These are phyloP conservation scores for Glareola pratincola DNA, from an alignment of 2,113 vertebrate genomes.

Conservation along the genomic window DNA sequence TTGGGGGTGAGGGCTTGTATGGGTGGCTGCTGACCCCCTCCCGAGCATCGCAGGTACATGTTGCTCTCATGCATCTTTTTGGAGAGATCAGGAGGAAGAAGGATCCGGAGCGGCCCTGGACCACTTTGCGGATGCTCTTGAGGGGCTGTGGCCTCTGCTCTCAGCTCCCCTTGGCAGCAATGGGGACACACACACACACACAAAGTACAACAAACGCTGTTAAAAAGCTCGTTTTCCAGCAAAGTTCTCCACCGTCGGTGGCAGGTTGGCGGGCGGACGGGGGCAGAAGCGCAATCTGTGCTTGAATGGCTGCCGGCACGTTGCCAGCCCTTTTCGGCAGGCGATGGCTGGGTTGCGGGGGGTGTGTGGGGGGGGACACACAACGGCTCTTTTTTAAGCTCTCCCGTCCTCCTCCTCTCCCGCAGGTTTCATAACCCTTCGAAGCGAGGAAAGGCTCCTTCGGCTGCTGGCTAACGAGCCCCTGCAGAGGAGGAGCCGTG, in stretches of 20 bases:
- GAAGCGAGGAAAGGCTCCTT: not conserved
- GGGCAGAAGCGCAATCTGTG: conserved; percentile 56
- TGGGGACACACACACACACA: fast-evolving
- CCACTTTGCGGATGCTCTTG: fast-evolving
- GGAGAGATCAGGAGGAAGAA: not conserved
- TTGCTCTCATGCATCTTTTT: fast-evolving
- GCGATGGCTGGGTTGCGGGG: not conserved
- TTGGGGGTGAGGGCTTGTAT: not conserved
- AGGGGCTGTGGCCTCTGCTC: not conserved
- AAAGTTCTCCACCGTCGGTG: not conserved
- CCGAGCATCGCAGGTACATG: fast-evolving
- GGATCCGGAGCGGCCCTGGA: not conserved
- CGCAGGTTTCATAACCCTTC: conserved; percentile 50
- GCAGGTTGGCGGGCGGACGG: not conserved
- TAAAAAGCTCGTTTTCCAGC: not conserved
- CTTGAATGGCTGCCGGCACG: not conserved
- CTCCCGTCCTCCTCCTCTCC: conserved; percentile 50
- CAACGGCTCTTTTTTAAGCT: conserved; percentile 55
- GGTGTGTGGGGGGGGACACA: not conserved
- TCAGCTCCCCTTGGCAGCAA: fast-evolving
- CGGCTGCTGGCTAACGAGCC: not conserved
- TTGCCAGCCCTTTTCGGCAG: conserved; percentile 51
- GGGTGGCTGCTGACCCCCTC: not conserved
- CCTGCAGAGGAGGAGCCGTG: not conserved
- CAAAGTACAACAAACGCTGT: not conserved